phyloP scores from a whole-genome alignment of 2,888 invertebrate species.

The Ecdyonurus torrentis region DNA sequence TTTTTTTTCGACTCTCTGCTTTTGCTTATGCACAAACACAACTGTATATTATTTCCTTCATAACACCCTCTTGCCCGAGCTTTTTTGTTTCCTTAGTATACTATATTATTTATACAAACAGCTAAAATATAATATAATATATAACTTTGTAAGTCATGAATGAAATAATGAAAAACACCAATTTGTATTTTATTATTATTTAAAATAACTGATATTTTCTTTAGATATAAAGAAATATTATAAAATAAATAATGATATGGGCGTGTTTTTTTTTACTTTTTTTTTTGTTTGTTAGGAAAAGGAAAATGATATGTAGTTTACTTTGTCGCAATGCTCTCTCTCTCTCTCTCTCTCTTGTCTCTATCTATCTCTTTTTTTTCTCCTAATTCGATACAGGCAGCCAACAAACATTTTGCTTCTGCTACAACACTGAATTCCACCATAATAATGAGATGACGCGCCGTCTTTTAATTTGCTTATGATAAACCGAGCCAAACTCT shows the following conservation, averaged over 20 bases:
- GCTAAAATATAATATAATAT: too few relatives aligned
- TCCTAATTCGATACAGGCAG: background rate
- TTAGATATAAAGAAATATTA: background rate
- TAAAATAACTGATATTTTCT: background rate
- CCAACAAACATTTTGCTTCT: background rate
- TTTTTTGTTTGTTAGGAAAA: too few relatives aligned
- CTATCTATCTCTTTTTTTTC: too few relatives aligned
- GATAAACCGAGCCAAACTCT: background rate
- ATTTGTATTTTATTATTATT: background rate
- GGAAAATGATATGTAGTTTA: background rate
- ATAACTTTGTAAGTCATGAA: background rate
- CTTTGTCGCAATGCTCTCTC: background rate
- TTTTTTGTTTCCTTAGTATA: background rate
- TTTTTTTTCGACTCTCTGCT: background rate
- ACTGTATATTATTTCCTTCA: too few relatives aligned
- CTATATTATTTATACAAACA: too few relatives aligned
- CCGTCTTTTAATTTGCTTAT: background rate
- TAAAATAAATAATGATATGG: background rate
- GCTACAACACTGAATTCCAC: background rate
- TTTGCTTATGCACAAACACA: too few relatives aligned
- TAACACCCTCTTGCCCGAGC: background rate
- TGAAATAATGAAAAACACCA: background rate
- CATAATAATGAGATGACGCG: background rate
- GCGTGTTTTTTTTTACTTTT: background rate
- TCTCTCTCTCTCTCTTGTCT: too few relatives aligned